Evolutionary conservation across 2,797 vertebrate genomes (phyloP), one percentile per base, ranked within the genome.

Genomic region (Channa striata): DNA sequence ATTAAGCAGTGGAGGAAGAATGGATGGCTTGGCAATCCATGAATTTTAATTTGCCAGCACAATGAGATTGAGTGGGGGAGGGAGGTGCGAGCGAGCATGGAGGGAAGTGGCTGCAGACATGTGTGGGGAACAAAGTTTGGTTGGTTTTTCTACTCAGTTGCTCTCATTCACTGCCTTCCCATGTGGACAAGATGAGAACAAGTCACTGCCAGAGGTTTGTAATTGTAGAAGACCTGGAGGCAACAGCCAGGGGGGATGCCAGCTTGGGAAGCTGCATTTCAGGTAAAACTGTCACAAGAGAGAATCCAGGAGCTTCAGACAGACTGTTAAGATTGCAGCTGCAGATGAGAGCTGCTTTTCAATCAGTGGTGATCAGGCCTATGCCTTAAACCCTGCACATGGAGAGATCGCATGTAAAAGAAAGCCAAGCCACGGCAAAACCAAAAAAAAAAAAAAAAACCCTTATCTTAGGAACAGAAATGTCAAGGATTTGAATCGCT

Each of bases 1-100:
- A 92, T 94, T 90, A 92, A 81, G 84, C 89, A 91, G 82, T 56
- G 63, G 77, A 83, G 77, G 77, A 81, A 89, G 85, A 91, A 91
- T 85, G 79, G 83, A 90, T 88, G 85, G 87, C 85, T 91, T 87
- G 83, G 90, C 90, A 91, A 87, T 58, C 76, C 53, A 40, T 89
- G 85, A 82, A 89, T 91, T 87, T 87, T 90, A 90, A 93, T 93
- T 91, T 93, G 77, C 87, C 77, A 74, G 80, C 79, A 86, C 83
- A 86, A 88, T 81, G 82, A 90, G 79, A 91, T 70, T 62, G 74
- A 72, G 78, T 70, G 80, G 61, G 66, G 86, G 87, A 77, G 80
- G 80, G 78, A n/a, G 87, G 72, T 80, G 77, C 76, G 71, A 83
- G 76, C 78, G 66, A 68, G 68, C 50, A 70, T 78, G 72, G 77